These are phyloP conservation scores for Andrena trimmerana DNA, from an alignment of 2,888 invertebrate species.

Conservation along the genomic window DNA sequence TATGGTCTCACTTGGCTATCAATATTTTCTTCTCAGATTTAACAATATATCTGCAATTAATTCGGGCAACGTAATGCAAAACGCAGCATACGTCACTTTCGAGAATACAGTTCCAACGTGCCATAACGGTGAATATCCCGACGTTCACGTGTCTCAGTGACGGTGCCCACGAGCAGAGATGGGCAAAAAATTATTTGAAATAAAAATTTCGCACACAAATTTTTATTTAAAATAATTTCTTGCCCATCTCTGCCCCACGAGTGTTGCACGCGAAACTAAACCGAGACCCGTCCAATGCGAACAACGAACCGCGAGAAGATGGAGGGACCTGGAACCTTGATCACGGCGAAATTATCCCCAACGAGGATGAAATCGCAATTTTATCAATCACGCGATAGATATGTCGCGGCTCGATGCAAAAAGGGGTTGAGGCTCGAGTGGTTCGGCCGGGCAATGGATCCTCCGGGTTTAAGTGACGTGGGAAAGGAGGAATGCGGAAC, in stretches of 20 bases:
- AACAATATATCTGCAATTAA: too few relatives aligned
- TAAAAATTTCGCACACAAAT: too few relatives aligned
- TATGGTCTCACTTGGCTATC: too few relatives aligned
- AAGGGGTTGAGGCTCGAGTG: constrained; percentile 13
- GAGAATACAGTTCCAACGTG: too few relatives aligned
- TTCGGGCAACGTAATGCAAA: too few relatives aligned
- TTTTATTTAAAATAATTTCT: too few relatives aligned
- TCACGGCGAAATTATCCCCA: constrained; percentile 39
- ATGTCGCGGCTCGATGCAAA: constrained; percentile 50
- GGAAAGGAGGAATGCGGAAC: constrained; percentile 75
- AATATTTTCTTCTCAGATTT: too few relatives aligned
- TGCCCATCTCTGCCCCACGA: neutral
- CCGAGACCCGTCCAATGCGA: constrained; percentile 22
- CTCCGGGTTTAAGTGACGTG: constrained; percentile 77
- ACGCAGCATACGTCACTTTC: too few relatives aligned
- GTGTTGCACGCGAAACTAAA: neutral
- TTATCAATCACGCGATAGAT: constrained; percentile 64
- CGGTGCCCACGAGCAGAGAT: neutral
- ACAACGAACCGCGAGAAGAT: constrained; percentile 20
- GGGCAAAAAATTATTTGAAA: too few relatives aligned
- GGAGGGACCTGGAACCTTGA: constrained; percentile 8
- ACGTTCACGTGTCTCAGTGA: neutral
- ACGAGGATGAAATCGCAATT: constrained; percentile 45
- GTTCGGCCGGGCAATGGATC: constrained; percentile 26
- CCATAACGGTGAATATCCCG: too few relatives aligned